Evolutionary conservation across 1,140 invertebrate species (phyloP).

Genomic region (Heterodera carotae): DNA sequence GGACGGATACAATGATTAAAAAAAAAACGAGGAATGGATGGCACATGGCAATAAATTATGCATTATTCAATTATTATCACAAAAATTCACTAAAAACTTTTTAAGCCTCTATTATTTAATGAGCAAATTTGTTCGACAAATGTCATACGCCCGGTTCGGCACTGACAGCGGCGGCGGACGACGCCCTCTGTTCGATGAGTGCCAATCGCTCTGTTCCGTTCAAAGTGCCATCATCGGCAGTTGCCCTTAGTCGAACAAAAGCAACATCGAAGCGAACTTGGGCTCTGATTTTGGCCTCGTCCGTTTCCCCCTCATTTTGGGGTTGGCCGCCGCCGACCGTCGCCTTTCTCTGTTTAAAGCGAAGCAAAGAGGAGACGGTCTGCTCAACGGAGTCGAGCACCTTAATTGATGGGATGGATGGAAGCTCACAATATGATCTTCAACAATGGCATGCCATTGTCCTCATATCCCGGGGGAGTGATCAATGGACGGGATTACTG

Average conservation of each 20-base stretch:
- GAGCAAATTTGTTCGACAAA: background rate
- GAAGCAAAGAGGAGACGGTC: conserved; percentile 47
- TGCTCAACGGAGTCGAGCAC: conserved; percentile 50
- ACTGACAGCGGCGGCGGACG: background rate
- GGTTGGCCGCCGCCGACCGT: background rate
- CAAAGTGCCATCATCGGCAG: conserved; percentile 8
- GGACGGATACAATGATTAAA: too few species aligned
- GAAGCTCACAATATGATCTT: too few species aligned
- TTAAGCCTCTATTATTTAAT: too few species aligned
- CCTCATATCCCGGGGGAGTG: too few species aligned
- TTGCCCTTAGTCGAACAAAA: conserved; percentile 33
- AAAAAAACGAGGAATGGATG: too few species aligned
- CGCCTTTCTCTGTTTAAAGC: conserved; percentile 46
- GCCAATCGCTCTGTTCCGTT: background rate
- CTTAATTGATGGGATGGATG: too few species aligned
- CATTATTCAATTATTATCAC: background rate
- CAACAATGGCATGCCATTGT: too few species aligned
- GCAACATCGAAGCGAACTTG: conserved; percentile 30
- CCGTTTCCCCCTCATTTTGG: conserved; percentile 33
- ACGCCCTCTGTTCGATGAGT: conserved; percentile 16
- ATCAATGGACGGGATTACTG: too few species aligned
- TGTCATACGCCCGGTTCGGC: background rate
- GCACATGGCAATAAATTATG: background rate
- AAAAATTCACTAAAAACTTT: too few species aligned
- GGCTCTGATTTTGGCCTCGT: conserved; percentile 43